A percentile compares a stretch with the other conserved stretches of the same genome.
Conservation (phyloP, 2,113 vertebrate genomes). For the Coptodon bakossiorum region DNA sequence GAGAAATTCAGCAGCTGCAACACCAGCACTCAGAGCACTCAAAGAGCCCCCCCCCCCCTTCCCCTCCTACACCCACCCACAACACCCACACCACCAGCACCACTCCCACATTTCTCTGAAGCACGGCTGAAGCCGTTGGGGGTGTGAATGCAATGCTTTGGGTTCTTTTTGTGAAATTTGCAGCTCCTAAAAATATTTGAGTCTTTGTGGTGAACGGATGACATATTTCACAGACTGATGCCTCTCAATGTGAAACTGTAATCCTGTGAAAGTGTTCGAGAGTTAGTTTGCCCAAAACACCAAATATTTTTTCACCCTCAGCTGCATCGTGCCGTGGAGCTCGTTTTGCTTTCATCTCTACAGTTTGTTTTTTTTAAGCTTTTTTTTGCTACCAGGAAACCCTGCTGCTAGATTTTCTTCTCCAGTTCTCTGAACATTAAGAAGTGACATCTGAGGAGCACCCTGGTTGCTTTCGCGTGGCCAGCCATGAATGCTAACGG, state of each 20-base stretch:
- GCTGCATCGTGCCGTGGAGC: background rate
- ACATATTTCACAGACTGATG: constrained; percentile 25
- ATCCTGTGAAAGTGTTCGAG: constrained; percentile 16
- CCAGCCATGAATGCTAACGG: background rate
- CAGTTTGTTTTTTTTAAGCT: background rate
- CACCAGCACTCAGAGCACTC: constrained; percentile 30
- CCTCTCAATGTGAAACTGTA: constrained; percentile 8
- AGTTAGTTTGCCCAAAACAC: background rate
- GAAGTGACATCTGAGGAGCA: background rate
- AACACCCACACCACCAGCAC: constrained; percentile 9
- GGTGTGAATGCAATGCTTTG: constrained; percentile 15
- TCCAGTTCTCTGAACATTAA: background rate
- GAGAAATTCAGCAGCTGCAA: constrained; percentile 69
- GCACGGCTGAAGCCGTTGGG: constrained; percentile 10
- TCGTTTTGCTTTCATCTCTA: background rate
- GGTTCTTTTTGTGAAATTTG: constrained; percentile 14
- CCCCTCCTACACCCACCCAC: constrained; percentile 10
- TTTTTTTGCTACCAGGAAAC: background rate
- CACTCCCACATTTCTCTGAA: constrained; percentile 38
- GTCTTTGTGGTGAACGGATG: constrained; percentile 2
- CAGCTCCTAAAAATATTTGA: constrained; percentile 34
- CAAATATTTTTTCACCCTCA: background rate
- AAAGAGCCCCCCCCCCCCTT: background rate
- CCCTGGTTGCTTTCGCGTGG: background rate
- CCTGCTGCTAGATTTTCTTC: background rate